Evolutionary conservation across 1,140 invertebrate species (phyloP), one percentile per base, ranked within the genome.

Genomic region (Diorhabda sublineata): DNA sequence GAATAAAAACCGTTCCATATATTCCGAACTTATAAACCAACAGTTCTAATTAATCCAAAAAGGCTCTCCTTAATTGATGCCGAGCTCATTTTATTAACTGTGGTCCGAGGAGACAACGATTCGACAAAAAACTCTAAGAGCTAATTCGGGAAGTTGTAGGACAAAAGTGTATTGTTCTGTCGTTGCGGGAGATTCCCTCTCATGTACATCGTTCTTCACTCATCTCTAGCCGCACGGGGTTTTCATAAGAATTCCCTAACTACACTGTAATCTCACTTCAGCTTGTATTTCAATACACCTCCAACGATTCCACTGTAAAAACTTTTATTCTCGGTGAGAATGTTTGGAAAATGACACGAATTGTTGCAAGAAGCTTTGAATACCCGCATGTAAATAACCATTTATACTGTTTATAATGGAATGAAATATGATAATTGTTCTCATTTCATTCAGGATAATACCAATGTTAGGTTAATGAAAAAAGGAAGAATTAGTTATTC

Each of bases 161-260:
- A 71, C 70, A 71, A 65, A 71, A 71, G 70, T 71, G 70, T 65
- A 71, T 71, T 71, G 70, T 68, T 65, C 66, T 71, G 70, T 71
- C 62, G 66, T 68, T 61, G 61, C 9, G 69, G 70, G 66, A 52
- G 43, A 68, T 43, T 45, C 60, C 52, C 26, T 47, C 59, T 62
- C 52, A 56, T 68, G 43, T 43, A 71, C 70, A 71, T 45, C 66
- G 70, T 71, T 71, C 70, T 71, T 71, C 66, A 71, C 70, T 71
- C 70, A 68, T 5, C 3, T 44, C 61, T 43, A 45, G n/a, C 61
- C 44, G 44, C 61, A 62, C 47, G 58, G 57, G 11, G 60, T 45
- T 62, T 52, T 61, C 64, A 67, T 66, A 70, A 70, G 64, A 70
- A 64, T 66, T 60, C 69, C 69, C 64, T 56, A 65, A 64, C 47